Base-by-base conservation (phyloP, 1,140 invertebrate genomes). In the Drosophila oshimai region DNA sequence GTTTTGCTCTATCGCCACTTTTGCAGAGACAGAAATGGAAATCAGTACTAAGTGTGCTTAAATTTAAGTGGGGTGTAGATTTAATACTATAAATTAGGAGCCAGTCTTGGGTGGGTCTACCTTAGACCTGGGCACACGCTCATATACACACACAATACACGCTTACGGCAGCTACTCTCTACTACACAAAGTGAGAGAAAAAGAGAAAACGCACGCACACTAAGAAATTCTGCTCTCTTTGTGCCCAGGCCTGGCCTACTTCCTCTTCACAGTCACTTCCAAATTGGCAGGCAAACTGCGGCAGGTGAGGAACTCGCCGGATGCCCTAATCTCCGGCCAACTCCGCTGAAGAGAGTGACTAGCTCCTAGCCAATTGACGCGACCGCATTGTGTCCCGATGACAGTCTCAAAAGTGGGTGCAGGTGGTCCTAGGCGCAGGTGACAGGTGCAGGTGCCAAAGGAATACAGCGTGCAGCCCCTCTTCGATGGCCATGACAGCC, bases 271-370 rank as follows among this genome's bases (percentile, higher is more conserved):
- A 3, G 62, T 67, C 46, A 88, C 54, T 44, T 84, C 78, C 24
- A 78, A 75, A 26, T n/a, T 33, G 6, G 51, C 41, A 26, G 7
- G 6, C 15, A 24, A 29, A 20, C 34, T 36, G 20, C 26, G 28
- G 41, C 68, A 69, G 20, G 13, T 54, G 10, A 87, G 65, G 51
- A 57, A 87, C 44, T 88, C 64, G 18, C 76, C 83, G 31, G 74
- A 41, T 2, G 68, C 51, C 10, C 28, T 28, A 18, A 88, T 87
- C 44, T 81, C 64, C 6, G 60, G 20, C 77, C 83, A 87, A 20
- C 77, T 81, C 24, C 65, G 65, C 3, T 57, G 70, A 2, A 78
- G 58, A 4, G 74, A 60, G 20, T 87, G 83, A 7, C 71, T 65
- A 0, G 51, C 33, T 7, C 81, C 83, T 15, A 61, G 71, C 69